A percentile compares a stretch with the other conserved stretches of the same genome.
Evolutionary conservation across 1,140 invertebrate species (phyloP).

Genomic region (Marisa cornuarietis): DNA sequence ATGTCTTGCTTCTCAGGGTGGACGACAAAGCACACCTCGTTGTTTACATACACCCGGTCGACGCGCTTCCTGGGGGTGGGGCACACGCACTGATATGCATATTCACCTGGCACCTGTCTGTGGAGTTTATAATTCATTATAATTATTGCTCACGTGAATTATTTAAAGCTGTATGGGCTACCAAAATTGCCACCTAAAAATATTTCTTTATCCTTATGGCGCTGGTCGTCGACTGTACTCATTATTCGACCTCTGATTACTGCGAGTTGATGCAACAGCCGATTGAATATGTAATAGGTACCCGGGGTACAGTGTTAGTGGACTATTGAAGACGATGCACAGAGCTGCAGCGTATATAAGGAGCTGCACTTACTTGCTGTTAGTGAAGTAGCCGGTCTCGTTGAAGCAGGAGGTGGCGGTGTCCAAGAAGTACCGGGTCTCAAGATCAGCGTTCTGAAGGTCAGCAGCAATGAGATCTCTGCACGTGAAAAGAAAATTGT

Average conservation of each 20-base stretch:
- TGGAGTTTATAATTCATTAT: background rate
- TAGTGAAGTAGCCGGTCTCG: constrained; percentile 16
- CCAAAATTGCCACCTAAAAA: too few relatives aligned
- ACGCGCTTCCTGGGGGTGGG: background rate
- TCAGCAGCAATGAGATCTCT: constrained; percentile 14
- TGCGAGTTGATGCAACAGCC: too few relatives aligned
- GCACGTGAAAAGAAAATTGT: background rate
- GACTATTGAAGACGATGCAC: too few relatives aligned
- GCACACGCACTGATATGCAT: constrained; percentile 18
- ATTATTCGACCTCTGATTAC: too few relatives aligned
- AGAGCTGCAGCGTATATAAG: too few relatives aligned
- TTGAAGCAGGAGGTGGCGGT: constrained; percentile 8
- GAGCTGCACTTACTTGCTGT: constrained; percentile 3
- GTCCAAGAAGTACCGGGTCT: constrained; percentile 11
- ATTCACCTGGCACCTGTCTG: background rate
- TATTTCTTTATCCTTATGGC: too few relatives aligned
- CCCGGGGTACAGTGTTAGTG: too few relatives aligned
- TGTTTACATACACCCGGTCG: constrained; percentile 2
- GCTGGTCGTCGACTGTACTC: too few relatives aligned
- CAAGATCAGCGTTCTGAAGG: background rate
- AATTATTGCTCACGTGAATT: too few relatives aligned
- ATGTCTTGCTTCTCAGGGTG: constrained; percentile 16
- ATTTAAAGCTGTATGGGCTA: too few relatives aligned
- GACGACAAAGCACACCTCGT: constrained; percentile 20
- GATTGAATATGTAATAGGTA: too few relatives aligned